Percentiles rank a stretch among this genome's conserved stretches.
Conservation (phyloP, 1,140 invertebrate species). For the Lepidurus apus region DNA sequence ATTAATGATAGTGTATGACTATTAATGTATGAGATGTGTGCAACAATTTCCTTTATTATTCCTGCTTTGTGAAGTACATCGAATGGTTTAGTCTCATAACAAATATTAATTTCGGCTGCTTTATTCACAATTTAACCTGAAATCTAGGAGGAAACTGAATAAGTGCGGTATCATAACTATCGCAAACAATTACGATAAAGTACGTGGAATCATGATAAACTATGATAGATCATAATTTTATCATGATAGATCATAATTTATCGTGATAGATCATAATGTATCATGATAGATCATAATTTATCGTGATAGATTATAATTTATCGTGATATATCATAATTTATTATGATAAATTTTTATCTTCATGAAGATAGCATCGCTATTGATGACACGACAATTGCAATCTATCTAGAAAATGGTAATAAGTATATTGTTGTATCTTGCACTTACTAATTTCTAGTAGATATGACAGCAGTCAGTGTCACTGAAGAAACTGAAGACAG, state of each 20-base stretch:
- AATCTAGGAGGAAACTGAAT: background rate
- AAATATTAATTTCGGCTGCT: background rate
- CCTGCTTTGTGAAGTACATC: background rate
- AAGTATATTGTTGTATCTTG: no score
- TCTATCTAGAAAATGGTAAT: no score
- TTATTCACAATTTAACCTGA: background rate
- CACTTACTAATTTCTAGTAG: no score
- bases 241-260: background rate
- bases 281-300: background rate
- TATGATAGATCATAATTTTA: background rate
- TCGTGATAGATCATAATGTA: background rate
- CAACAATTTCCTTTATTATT: background rate
- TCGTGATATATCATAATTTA: background rate
- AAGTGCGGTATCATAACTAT: background rate
- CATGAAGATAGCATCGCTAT: no score
- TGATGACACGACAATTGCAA: no score
- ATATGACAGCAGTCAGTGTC: no score
- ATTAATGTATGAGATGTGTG: background rate
- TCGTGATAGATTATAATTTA: background rate
- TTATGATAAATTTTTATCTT: constrained; percentile 1
- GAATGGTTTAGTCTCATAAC: background rate
- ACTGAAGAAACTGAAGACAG: no score
- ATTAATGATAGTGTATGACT: background rate
- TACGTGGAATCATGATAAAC: background rate
- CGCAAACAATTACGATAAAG: background rate